A percentile compares a stretch with the other conserved stretches of the same genome.
Conservation (phyloP, 2,113 vertebrate species). For the Thunnus thynnus region DNA sequence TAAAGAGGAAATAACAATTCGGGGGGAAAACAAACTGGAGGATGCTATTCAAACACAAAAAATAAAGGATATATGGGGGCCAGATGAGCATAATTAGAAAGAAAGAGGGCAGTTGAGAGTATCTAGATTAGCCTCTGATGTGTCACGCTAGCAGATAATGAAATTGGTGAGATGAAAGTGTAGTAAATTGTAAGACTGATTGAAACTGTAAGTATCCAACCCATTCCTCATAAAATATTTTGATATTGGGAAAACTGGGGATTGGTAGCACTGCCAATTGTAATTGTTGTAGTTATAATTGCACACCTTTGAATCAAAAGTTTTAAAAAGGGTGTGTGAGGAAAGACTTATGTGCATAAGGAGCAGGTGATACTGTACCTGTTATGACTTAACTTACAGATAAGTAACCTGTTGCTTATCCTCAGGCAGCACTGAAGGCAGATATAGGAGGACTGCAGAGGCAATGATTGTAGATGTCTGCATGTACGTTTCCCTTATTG, state of each 20-base stretch:
- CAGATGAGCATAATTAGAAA: neutral
- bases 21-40: neutral
- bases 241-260: too few species aligned
- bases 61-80: neutral
- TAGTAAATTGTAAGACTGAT: too few species aligned
- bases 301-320: neutral
- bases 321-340: neutral
- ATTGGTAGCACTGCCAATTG: neutral
- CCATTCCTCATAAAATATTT: too few species aligned
- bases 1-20: slow-evolving; percentile 24
- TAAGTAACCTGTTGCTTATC: too few species aligned
- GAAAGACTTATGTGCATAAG: neutral
- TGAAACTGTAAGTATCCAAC: too few species aligned
- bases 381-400: too few species aligned
- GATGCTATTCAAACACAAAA: slow-evolving; percentile 1
- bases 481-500: too few species aligned
- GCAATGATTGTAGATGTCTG: too few species aligned
- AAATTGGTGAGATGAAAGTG: too few species aligned
- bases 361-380: neutral
- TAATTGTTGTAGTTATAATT: neutral
- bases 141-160: neutral
- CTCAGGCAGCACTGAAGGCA: too few species aligned
- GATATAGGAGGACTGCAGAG: too few species aligned
- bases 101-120: neutral
- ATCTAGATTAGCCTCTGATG: neutral